phyloP scores from a whole-genome alignment of 2,888 invertebrate species.

The Pyralis farinalis region DNA sequence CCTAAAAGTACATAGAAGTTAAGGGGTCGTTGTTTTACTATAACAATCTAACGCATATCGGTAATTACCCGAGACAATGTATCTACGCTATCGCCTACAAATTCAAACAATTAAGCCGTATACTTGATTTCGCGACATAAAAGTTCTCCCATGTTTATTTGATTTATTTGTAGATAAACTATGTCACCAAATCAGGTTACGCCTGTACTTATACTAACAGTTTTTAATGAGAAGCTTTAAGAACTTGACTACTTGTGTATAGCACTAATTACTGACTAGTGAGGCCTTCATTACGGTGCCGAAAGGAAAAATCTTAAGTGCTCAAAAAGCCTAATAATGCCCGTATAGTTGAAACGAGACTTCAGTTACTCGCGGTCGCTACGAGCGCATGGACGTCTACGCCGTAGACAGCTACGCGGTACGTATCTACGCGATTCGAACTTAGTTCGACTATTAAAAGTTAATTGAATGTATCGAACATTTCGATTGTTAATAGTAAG shows the following conservation, averaged over 20 bases:
- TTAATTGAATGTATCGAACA: constrained; percentile 6
- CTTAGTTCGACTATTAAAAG: constrained; percentile 31
- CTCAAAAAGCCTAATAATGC: constrained; percentile 40
- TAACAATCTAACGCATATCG: too few species aligned
- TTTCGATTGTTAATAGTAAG: constrained; percentile 3
- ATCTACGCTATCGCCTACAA: too few species aligned
- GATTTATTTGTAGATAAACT: too few species aligned
- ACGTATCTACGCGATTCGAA: constrained; percentile 27
- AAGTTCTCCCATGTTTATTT: too few species aligned
- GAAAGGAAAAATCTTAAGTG: constrained; percentile 42
- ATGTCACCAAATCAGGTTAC: too few species aligned
- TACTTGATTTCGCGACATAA: too few species aligned
- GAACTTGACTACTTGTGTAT: too few species aligned
- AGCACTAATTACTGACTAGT: constrained; percentile 31
- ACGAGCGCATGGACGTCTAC: constrained; percentile 58
- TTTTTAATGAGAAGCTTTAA: too few species aligned
- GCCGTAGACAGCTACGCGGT: constrained; percentile 39
- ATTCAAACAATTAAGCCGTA: too few species aligned
- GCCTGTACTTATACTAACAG: constrained; percentile 22
- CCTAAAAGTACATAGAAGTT: too few species aligned
- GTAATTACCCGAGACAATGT: too few species aligned
- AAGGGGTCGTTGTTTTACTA: too few species aligned
- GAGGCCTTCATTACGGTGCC: constrained; percentile 36
- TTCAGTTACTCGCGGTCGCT: constrained; percentile 59
- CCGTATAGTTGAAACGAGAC: constrained; percentile 22